Evolutionary conservation across 2,113 vertebrate genomes (phyloP), one percentile per base, ranked within the genome.

Genomic region (Aegithalos caudatus): DNA sequence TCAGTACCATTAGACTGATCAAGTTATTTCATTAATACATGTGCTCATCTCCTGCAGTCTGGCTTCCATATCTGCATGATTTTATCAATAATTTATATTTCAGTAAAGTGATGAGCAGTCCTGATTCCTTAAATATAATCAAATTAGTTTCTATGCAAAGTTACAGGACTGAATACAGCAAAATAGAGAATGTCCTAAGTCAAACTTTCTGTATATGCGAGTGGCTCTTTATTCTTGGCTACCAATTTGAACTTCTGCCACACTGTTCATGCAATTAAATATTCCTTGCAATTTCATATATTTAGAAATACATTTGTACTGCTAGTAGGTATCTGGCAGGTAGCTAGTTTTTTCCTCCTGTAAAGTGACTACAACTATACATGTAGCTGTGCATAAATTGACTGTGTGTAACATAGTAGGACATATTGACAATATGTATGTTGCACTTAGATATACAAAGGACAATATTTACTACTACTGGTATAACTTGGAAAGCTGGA

Each of bases 331-430:
- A 12, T 44, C 50, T 83, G 67, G 21, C 24, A 86, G 23, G 29
- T 16, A 64, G 19, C 25, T 64, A 51, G 8, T 81, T 85, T 81
- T 87, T n/a, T 31, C 7, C 13, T 81, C 11, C 58, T 89, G 22
- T 51, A n/a, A 81, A 84, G 28, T 56, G n/a, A 38, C 50, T 40
- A 20, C 3, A 6, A 29, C 18, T 35, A 10, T 19, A 65, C 58
- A 35, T 0, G 0, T 2, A 61, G 31, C 11, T 70, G 27, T 38
- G 64, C 11, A 23, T 27, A 29, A 62, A 71, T 4, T 25, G 17
- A 40, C 29, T n/a, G 7, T 5, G 14, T 57, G 16, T 62, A 58
- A 64, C 3, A 1, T 2, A 24, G 15, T 29, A 37, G 29, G n/a
- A 29, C 50, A 44, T 56, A 67, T 2, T 54, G 33, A 37, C 53